These are phyloP conservation scores for Aphaenogaster rudis DNA, from an alignment of 1,140 invertebrate genomes.

Conservation along the genomic window DNA sequence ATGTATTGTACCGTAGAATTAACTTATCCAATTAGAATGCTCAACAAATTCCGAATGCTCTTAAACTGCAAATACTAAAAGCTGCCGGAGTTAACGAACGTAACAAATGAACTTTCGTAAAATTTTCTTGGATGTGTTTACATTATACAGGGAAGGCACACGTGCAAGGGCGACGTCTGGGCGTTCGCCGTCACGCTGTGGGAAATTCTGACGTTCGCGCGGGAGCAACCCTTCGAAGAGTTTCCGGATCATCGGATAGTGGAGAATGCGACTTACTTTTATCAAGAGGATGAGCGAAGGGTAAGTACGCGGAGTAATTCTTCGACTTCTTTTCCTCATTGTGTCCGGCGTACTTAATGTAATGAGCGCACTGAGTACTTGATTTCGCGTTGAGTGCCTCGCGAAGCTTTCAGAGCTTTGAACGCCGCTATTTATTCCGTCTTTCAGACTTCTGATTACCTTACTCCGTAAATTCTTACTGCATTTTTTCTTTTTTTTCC, in stretches of 20 bases:
- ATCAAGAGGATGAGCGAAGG: constrained; percentile 89
- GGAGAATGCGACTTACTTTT: constrained; percentile 92
- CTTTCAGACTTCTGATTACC: constrained; percentile 54
- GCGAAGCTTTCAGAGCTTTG: constrained; percentile 44
- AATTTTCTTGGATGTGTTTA: constrained; percentile 35
- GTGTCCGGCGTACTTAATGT: constrained; percentile 37
- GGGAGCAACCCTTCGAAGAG: constrained; percentile 94
- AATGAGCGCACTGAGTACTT: constrained; percentile 37
- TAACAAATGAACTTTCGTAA: constrained; percentile 28
- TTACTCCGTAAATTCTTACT: constrained; percentile 24
- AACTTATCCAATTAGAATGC: constrained; percentile 29
- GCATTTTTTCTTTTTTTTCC: background rate
- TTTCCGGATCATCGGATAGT: constrained; percentile 93
- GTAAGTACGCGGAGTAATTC: constrained; percentile 83
- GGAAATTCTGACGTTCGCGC: constrained; percentile 95
- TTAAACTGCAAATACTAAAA: constrained; percentile 27
- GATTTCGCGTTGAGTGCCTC: constrained; percentile 51
- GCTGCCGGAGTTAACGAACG: background rate
- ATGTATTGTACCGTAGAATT: background rate
- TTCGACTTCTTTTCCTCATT: constrained; percentile 22
- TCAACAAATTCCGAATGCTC: background rate
- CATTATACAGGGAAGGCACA: constrained; percentile 91
- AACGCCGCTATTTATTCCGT: constrained; percentile 40
- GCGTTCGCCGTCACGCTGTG: constrained; percentile 93
- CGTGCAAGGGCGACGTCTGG: constrained; percentile 94